Percentiles rank a stretch among this genome's conserved stretches.
These are phyloP conservation scores for Phaethornis superciliosus DNA, from an alignment of 2,113 vertebrate species.

Conservation along the genomic window DNA sequence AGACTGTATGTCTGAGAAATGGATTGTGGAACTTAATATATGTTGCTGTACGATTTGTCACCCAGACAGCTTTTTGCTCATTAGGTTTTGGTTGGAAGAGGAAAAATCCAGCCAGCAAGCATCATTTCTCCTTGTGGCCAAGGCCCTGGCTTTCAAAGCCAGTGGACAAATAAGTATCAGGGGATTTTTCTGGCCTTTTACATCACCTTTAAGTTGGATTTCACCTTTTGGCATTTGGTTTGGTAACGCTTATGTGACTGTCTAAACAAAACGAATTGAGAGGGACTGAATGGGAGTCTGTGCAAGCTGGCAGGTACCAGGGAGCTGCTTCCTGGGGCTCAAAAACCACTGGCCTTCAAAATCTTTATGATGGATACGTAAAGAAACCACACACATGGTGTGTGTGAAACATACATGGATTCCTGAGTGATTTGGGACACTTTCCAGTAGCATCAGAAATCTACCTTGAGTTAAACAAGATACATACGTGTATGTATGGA, in stretches of 20 bases:
- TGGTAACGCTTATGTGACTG: neutral
- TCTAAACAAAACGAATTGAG: neutral
- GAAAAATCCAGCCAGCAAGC: neutral
- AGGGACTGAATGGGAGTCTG: no score
- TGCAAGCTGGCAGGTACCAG: neutral
- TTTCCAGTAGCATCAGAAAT: neutral
- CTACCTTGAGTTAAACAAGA: neutral
- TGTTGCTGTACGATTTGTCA: accelerated
- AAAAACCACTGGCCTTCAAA: neutral
- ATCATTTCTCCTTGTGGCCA: accelerated
- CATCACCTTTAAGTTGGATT: neutral
- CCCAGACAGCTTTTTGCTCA: accelerated
- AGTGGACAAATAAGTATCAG: neutral
- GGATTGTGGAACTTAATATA: neutral
- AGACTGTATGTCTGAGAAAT: neutral
- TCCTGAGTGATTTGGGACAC: neutral
- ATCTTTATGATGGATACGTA: accelerated
- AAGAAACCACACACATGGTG: neutral
- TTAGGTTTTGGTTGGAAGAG: neutral
- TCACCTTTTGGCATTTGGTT: neutral
- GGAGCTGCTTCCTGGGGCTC: neutral
- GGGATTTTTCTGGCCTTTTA: neutral
- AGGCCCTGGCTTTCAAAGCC: neutral
- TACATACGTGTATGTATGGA: no score
- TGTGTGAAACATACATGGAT: neutral